Evolutionary conservation across 2,888 invertebrate genomes (phyloP).

Genomic region (Lutraria lutraria): DNA sequence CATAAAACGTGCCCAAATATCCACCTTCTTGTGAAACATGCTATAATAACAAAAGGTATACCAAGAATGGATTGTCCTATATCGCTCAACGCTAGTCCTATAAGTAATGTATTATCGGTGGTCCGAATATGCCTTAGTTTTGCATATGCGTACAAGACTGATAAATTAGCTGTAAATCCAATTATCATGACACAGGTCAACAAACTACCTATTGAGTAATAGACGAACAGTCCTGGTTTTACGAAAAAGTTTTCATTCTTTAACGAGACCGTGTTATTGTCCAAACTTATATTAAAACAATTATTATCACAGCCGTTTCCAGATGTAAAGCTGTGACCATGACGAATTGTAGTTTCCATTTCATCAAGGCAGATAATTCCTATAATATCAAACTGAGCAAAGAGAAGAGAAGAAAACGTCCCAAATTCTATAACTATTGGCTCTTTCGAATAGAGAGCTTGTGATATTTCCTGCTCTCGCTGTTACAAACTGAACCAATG

Average conservation of each 20-base stretch:
- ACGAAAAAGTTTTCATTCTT: neutral
- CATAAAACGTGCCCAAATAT: conserved; percentile 51
- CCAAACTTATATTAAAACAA: neutral
- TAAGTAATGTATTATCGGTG: conserved; percentile 43
- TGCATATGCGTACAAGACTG: conserved; percentile 38
- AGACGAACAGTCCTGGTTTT: conserved; percentile 6
- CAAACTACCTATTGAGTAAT: conserved; percentile 49
- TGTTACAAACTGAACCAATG: no score
- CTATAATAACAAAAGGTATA: conserved; percentile 45
- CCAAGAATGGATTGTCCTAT: conserved; percentile 49
- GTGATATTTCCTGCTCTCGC: no score
- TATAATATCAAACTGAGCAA: neutral
- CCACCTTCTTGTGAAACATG: conserved; percentile 50
- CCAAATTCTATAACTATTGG: no score
- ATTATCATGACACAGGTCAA: conserved; percentile 41
- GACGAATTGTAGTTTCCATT: neutral
- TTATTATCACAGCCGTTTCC: neutral
- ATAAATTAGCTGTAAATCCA: conserved; percentile 50
- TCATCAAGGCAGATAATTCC: neutral
- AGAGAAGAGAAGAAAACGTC: neutral
- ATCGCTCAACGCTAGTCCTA: conserved; percentile 52
- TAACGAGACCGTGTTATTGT: neutral
- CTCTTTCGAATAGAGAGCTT: no score
- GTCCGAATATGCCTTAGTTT: conserved; percentile 38
- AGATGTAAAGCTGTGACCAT: neutral